A percentile compares a stretch with the other conserved stretches of the same genome.
These are phyloP conservation scores for Parasteatoda lunata DNA, from an alignment of 2,888 invertebrate species.

Conservation along the genomic window DNA sequence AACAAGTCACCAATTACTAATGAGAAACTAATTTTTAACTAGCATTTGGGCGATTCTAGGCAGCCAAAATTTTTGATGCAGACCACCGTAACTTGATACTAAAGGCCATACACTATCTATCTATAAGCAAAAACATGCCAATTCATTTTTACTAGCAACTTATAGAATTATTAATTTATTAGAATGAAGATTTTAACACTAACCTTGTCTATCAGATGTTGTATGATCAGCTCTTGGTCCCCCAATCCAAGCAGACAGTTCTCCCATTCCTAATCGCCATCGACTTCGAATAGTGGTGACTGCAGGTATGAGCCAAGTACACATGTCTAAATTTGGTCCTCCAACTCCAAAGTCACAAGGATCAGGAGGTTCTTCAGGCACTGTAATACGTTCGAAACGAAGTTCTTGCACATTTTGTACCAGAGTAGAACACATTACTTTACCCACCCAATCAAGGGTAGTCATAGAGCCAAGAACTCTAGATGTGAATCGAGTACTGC, in stretches of 20 bases:
- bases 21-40: too few species aligned
- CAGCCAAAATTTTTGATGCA: too few species aligned
- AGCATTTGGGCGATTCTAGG: too few species aligned
- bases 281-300: constrained; percentile 64
- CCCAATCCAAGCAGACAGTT: constrained; percentile 71
- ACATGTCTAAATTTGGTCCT: constrained; percentile 66
- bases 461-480: constrained; percentile 57
- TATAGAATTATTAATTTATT: too few species aligned
- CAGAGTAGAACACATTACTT: constrained; percentile 56
- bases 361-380: constrained; percentile 63
- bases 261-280: constrained; percentile 70
- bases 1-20: too few species aligned
- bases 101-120: too few species aligned
- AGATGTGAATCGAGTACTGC: constrained; percentile 59
- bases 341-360: constrained; percentile 70
- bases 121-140: too few species aligned
- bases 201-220: constrained; percentile 71
- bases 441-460: constrained; percentile 60
- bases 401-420: constrained; percentile 20
- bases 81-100: too few species aligned
- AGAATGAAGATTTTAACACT: background rate
- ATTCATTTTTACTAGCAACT: too few species aligned
- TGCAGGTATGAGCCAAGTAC: constrained; percentile 68
- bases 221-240: constrained; percentile 71
- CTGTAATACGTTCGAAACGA: constrained; percentile 61